Conservation (phyloP, 2,113 vertebrate genomes). For the Xenopus borealis region DNA sequence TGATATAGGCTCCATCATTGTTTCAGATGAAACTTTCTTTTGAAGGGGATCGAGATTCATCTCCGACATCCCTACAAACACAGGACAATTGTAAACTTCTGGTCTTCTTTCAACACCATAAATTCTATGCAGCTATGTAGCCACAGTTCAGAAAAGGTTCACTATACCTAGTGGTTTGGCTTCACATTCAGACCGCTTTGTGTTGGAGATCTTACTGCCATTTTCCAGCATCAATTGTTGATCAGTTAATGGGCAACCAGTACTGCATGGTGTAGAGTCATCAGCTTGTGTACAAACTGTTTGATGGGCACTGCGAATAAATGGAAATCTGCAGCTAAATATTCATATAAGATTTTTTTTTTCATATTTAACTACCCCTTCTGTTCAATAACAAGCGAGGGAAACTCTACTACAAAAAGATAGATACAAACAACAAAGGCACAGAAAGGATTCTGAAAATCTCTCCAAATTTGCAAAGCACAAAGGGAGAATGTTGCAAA, state of each 20-base stretch:
- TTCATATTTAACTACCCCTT: no score
- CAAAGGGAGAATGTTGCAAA: no score
- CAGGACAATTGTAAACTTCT: neutral
- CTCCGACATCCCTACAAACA: neutral
- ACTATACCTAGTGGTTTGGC: constrained; percentile 65
- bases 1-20: neutral
- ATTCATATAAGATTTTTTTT: no score
- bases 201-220: constrained; percentile 42
- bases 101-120: no score
- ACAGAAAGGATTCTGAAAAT: no score
- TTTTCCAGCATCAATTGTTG: constrained; percentile 26
- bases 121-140: no score
- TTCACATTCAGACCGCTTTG: constrained; percentile 56
- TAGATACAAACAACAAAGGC: no score
- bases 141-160: neutral
- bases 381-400: no score
- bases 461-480: no score
- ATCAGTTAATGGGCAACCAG: neutral
- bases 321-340: neutral
- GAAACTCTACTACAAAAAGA: no score
- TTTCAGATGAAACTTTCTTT: neutral
- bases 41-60: neutral
- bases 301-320: constrained; percentile 10
- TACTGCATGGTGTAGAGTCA: neutral
- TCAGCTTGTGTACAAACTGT: constrained; percentile 6